Percentiles rank a stretch among this genome's conserved stretches.
Evolutionary conservation across 2,888 invertebrate species (phyloP).

Genomic region (Dinocampus coccinellae): DNA sequence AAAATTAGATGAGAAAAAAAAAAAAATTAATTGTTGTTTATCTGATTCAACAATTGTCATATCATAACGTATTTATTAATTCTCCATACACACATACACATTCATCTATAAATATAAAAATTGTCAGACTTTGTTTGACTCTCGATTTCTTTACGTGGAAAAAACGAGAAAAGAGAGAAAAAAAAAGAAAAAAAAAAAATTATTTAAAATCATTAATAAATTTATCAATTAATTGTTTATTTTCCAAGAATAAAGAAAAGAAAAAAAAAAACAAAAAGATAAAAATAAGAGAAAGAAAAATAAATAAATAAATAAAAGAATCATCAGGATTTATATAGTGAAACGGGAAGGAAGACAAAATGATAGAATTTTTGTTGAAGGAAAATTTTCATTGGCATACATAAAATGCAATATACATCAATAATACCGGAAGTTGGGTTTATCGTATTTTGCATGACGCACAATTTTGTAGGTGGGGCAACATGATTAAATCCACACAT

Average conservation of each 20-base stretch:
- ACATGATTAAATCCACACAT: not conserved
- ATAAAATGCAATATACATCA: not conserved
- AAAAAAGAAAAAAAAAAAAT: too few species aligned
- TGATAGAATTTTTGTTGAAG: not conserved
- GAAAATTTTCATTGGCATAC: not conserved
- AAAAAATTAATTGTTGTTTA: not conserved
- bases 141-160: too few species aligned
- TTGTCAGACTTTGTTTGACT: too few species aligned
- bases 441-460: conserved; percentile 4
- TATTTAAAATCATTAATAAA: too few species aligned
- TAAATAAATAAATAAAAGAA: not conserved
- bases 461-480: not conserved
- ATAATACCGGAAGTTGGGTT: conserved; percentile 12
- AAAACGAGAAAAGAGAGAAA: too few species aligned
- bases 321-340: too few species aligned
- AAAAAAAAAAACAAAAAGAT: too few species aligned
- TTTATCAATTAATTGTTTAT: too few species aligned
- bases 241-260: too few species aligned
- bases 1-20: not conserved
- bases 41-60: not conserved
- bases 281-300: not conserved
- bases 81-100: not conserved
- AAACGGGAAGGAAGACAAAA: not conserved
- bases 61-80: not conserved
- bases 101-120: too few species aligned